Conservation (phyloP, 2,888 invertebrate species). For the Brachyopa scutellaris region DNA sequence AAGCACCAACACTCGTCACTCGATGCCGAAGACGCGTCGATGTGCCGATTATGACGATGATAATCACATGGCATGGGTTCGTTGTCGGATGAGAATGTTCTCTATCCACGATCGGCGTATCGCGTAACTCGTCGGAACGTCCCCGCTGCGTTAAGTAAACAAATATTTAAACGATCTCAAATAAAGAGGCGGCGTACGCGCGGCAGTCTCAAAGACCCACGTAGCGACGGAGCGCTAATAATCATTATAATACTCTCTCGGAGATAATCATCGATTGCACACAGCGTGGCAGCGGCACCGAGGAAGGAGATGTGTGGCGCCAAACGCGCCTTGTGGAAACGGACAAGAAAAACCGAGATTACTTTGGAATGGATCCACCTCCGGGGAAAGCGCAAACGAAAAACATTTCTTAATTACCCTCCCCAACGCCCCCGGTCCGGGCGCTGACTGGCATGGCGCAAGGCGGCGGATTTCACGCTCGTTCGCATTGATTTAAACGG, state of each 20-base stretch:
- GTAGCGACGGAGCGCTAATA: slow-evolving; percentile 67
- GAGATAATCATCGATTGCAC: slow-evolving; percentile 70
- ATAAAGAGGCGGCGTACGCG: slow-evolving; percentile 66
- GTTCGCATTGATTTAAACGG: slow-evolving; percentile 69
- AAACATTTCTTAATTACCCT: slow-evolving; percentile 66
- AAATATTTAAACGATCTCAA: slow-evolving; percentile 63
- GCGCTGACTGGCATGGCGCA: slow-evolving; percentile 16
- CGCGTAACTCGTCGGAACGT: not conserved
- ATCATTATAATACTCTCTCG: slow-evolving; percentile 69
- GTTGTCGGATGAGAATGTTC: slow-evolving; percentile 21
- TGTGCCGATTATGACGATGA: slow-evolving; percentile 48
- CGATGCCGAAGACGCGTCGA: slow-evolving; percentile 29
- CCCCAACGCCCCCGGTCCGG: slow-evolving; percentile 25
- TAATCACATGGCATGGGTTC: slow-evolving; percentile 44
- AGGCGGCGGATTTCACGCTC: slow-evolving; percentile 62
- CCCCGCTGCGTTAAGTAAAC: slow-evolving; percentile 52
- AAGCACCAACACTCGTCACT: slow-evolving; percentile 6
- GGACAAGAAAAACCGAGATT: slow-evolving; percentile 40
- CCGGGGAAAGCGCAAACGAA: slow-evolving; percentile 61
- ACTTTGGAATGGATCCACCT: slow-evolving; percentile 27
- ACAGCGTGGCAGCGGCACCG: slow-evolving; percentile 27
- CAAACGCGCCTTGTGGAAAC: slow-evolving; percentile 48
- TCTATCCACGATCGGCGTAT: no score
- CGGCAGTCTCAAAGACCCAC: slow-evolving; percentile 66
- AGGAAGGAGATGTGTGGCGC: slow-evolving; percentile 63